Conservation (phyloP, 2,113 vertebrate genomes). For the Dolichotis patagonum region DNA sequence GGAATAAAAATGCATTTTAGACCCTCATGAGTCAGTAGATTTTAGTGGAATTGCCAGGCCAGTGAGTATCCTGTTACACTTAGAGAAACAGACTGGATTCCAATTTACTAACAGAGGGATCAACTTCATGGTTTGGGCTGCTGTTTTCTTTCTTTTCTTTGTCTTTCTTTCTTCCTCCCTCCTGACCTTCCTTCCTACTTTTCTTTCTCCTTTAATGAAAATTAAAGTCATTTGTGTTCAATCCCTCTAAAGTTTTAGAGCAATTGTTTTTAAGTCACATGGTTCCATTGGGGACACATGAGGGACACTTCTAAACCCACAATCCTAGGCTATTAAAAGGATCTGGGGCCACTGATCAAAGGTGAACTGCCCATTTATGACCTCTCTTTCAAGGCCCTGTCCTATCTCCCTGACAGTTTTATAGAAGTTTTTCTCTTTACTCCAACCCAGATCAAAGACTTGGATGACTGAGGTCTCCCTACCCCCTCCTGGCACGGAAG, state of each 20-base stretch:
- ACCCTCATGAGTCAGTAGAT: neutral
- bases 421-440: constrained; percentile 70
- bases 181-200: neutral
- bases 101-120: constrained; percentile 28
- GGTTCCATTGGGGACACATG: neutral
- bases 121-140: neutral
- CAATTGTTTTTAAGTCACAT: constrained; percentile 58
- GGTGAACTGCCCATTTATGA: constrained; percentile 68
- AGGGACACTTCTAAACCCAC: constrained; percentile 58
- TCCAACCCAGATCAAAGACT: constrained; percentile 74
- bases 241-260: constrained; percentile 37
- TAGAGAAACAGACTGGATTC: constrained; percentile 36
- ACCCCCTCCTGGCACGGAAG: constrained; percentile 43
- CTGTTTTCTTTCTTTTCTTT: neutral
- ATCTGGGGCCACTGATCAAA: constrained; percentile 72
- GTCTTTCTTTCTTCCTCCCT: neutral
- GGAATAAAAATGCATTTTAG: neutral
- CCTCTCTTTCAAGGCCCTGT: constrained; percentile 27
- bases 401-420: constrained; percentile 67
- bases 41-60: neutral
- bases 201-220: constrained; percentile 34
- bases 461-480: constrained; percentile 5
- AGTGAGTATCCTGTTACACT: constrained; percentile 13
- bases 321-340: constrained; percentile 63
- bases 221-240: constrained; percentile 55